These are phyloP conservation scores for Heliconius ethilla DNA, from an alignment of 2,888 invertebrate species.

Conservation along the genomic window DNA sequence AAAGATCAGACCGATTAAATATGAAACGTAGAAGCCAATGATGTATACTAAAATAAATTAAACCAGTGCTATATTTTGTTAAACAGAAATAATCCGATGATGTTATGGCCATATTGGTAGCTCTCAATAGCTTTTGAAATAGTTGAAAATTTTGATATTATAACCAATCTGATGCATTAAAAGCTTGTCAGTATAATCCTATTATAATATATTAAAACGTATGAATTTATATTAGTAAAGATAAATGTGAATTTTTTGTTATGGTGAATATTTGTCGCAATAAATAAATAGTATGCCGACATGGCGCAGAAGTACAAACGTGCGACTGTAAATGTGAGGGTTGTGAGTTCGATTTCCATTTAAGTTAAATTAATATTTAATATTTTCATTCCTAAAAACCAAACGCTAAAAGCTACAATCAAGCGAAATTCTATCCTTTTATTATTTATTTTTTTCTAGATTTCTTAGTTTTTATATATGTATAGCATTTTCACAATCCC, in stretches of 20 bases:
- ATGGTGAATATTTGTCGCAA: background rate
- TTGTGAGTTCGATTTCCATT: too few species aligned
- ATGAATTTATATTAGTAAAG: background rate
- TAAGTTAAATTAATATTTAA: too few species aligned
- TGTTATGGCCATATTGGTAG: background rate
- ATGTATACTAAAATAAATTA: background rate
- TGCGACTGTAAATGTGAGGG: too few species aligned
- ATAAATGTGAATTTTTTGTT: background rate
- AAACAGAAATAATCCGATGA: background rate
- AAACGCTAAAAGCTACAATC: too few species aligned
- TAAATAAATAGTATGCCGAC: background rate
- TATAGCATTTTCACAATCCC: too few species aligned
- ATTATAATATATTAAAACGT: background rate
- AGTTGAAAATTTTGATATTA: background rate
- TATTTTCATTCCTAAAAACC: too few species aligned
- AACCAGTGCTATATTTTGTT: background rate
- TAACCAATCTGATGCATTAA: constrained; percentile 7
- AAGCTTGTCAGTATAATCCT: constrained; percentile 10
- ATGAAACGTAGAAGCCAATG: background rate
- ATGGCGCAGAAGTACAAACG: too few species aligned
- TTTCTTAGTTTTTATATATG: too few species aligned
- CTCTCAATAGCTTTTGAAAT: background rate
- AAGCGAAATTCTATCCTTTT: too few species aligned
- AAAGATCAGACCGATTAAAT: too few species aligned
- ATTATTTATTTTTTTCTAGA: too few species aligned